Evolutionary conservation across 2,113 vertebrate species (phyloP), one percentile per base, ranked within the genome.

Genomic region (Grammomys surdaster): DNA sequence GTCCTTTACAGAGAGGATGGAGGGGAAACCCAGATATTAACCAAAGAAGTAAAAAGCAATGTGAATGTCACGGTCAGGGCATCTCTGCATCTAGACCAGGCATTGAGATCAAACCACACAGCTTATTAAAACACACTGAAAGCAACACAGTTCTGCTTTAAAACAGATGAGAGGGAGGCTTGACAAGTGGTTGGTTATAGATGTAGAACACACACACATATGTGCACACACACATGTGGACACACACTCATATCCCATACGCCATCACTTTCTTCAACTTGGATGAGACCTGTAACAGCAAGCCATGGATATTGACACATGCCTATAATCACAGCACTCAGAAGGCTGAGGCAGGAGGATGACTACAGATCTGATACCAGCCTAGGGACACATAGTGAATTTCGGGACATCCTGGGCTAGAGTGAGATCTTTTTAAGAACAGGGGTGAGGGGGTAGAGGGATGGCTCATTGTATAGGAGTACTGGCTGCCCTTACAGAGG

Each of bases 161-260:
- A 58, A 95, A 94, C 85, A 82, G 76, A 51, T 8, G 81, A 97
- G 70, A 91, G 48, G 95, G 95, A 94, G 63, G 72, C 22, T 54
- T 94, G 96, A 95, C 97, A 97, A 97, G 56, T 4, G 12, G 63
- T 94, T 91, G 88, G 95, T 88, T 96, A 73, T 93, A 78, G 95
- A 67, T 88, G 85, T 93, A 91, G 95, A 96, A 93, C 40, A 60
- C 58, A 60, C 58, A 60, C 19, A 60, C 58, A 60, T 20, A 58
- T 16, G 16, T 12, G 4, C 58, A 60, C 58, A 60, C 58, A 12
- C 9, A 75, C 75, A 46, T 43, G 40, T 40, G 40, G 40, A 77
- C 22, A 76, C 22, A 76, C 40, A 76, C 67, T 73, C 16, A 48
- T 2, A 81, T 19, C 0, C 85, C 76, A 81, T 40, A 19, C 58